Base-by-base conservation (phyloP, 2,113 vertebrate genomes). In the Oxyura jamaicensis region DNA sequence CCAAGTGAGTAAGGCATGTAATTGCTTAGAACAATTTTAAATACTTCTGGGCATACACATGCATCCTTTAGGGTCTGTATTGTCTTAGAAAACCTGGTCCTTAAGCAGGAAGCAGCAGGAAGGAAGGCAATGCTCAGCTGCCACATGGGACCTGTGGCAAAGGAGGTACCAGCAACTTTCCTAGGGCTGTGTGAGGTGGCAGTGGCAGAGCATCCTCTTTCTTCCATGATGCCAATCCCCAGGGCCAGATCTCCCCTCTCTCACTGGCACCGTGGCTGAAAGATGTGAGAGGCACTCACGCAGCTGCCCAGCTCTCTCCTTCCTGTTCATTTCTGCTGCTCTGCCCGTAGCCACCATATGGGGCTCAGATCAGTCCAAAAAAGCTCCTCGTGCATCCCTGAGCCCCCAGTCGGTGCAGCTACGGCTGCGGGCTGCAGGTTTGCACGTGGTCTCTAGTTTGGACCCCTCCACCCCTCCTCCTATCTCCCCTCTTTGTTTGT, bases 21-120 rank as follows among this genome's bases (percentile, higher is more conserved):
- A 95, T 91, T 94, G 81, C 91, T 79, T 62, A 95, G 81, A 85
- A 82, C 39, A 67, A 59, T 78, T 89, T 72, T 11, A 84, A 89
- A 58, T 84, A 63, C 81, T 91, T 86, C 48, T 92, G 89, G 91
- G 81, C 44, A 36, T 41, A 84, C 36, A 26, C 2, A 2, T 20
- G 48, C 41, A 23, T 73, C 78, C 63, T 74, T 31, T 10, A 56
- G 46, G 55, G 35, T 73, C 81, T 80, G 4, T 52, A 28, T 68
- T 52, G 53, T 79, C 73, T 93, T 53, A 44, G 59, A 71, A 80
- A 93, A 80, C 60, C n/a, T 62, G 41, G 48, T 69, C 63, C 50
- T 67, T 29, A 18, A 56, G 55, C 67, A 72, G 44, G 7, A 80
- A 52, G 69, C 42, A 68, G 67, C 53, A 55, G 71, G 46, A 79